Evolutionary conservation across 2,888 invertebrate species (phyloP), one percentile per base, ranked within the genome.

Genomic region (Drosophila neutralis): DNA sequence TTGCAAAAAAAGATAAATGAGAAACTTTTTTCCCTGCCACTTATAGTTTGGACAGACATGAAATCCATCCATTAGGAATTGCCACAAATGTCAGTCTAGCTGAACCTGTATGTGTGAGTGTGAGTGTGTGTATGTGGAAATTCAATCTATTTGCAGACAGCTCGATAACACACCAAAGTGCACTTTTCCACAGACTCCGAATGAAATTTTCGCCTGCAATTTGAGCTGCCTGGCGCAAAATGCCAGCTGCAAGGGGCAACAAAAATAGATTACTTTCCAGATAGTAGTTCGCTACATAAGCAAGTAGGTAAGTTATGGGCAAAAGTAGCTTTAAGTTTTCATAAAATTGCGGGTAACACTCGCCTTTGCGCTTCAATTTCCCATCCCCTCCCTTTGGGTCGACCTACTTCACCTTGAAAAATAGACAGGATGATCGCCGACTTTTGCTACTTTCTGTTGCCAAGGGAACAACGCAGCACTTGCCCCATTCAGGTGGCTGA

Each of bases 381-480:
- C 69, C 52, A 60, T 51, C 21, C 42, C 27, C 15, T 11, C 11
- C 4, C 45, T 8, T 35, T 33, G 35, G 11, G 42, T 18, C 45
- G 54, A 66, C 56, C 52, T 21, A 48, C 56, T 58, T 69, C 75
- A 74, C 65, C 65, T 74, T 63, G 61, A 62, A 59, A 65, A 35
- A 53, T 48, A 64, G 36, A 33, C 36, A 53, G 66, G 62, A 75
- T 87, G 76, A 83, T 86, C 86, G 42, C 51, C 78, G 73, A 74
- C 69, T 78, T 87, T 75, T 65, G 67, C 54, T 70, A 57, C 76
- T 57, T 67, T 40, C 10, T 33, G 73, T 78, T 84, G 62, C 40
- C 82, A 35, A 82, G 85, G 77, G 77, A 87, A 85, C 77, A 49
- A 27, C 52, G 48, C 80, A 83, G 80, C 68, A 68, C 15, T 69